Evolutionary conservation across 35 echinoderm and acorn worm genomes (phyloP), one percentile per base, ranked within the genome.

Genomic region (Lytechinus pictus): DNA sequence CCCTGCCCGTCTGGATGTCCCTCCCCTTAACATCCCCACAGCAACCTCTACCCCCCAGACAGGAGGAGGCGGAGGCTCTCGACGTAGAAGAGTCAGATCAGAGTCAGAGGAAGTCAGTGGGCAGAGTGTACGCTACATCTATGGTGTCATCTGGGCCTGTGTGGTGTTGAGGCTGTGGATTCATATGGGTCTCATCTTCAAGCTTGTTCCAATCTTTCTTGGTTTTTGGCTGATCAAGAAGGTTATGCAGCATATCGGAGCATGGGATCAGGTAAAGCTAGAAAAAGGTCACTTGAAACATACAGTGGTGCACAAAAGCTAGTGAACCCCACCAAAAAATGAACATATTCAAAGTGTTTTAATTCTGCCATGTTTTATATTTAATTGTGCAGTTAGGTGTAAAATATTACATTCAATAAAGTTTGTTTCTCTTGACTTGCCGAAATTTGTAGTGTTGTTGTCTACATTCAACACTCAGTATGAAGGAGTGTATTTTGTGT

Each of bases 171-270:
- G 94, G 33, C 54, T 97, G 28, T 97, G 97, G 97, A 96, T 97
- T 94, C 94, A 97, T 27, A 96, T 97, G 95, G 92, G 92, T 8
- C 95, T 96, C 94, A 86, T 95, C 9, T 52, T 96, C 0, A 94
- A 96, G 91, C 91, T 96, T 7, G 92, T 96, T 66, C 97, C 97
- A 1, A 95, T 97, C 54, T 96, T 94, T 9, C 91, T 97, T 13
- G 54, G 79, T 21, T 86, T 97, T 86, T 97, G 97, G 97, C 44
- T 97, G 53, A 27, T 96, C n/a, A 97, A 97, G 96, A 95, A 92
- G 96, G 55, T 90, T 10, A 95, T 94, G 14, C 89, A 89, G 24
- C 54, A 95, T 21, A 19, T 95, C 55, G 95, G 95, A 52, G 29
- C 95, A n/a, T 97, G 96, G 95, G 94, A 97, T 52, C 57, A 95